Base-by-base conservation (phyloP, 2,797 vertebrate species). In the Alcedo atthis region DNA sequence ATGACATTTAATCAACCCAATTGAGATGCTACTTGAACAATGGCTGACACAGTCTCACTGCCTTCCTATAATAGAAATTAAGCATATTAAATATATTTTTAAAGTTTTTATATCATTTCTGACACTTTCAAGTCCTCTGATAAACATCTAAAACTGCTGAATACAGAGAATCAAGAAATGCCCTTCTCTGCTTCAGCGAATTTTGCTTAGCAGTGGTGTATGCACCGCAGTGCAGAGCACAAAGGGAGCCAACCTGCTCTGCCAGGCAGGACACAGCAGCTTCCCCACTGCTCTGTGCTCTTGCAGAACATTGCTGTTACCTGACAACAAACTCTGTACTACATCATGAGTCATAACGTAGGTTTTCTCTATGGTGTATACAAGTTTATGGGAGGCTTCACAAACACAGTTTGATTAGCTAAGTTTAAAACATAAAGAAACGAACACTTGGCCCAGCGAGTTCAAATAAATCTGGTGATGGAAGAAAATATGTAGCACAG, bases 241-340 rank as follows among this genome's bases (percentile, higher is more conserved):
- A 12, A 35, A 30, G 37, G 3, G 20, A 74, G 53, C 35, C 12
- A 35, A 58, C 35, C 42, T 53, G 54, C 48, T 62, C 32, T n/a
- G 37, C 48, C 59, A 51, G 54, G 25, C 45, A 33, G 21, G 24
- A 48, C 66, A 68, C n/a, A 40, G 19, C 24, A 58, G 28, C 42
- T 35, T 12, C 48, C 76, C 73, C 33, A 13, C 59, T 57, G 79
- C 71, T 37, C 25, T 28, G 15, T 45, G 51, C 33, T 69, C 17
- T 45, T 54, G 14, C 12, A 71, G 21, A 42, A 32, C 18, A 28
- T 55, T 57, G 10, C 54, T 48, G 24, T 42, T 33, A 6, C 1
- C 5, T 2, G 2, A 66, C 42, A 14, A 40, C 2, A 40, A 58
- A 28, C 26, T 58, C 80, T 32, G 0, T 5, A 2, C 8, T 25